Conservation (phyloP, 2,113 vertebrate genomes). For the human (Homo sapiens) region DNA sequence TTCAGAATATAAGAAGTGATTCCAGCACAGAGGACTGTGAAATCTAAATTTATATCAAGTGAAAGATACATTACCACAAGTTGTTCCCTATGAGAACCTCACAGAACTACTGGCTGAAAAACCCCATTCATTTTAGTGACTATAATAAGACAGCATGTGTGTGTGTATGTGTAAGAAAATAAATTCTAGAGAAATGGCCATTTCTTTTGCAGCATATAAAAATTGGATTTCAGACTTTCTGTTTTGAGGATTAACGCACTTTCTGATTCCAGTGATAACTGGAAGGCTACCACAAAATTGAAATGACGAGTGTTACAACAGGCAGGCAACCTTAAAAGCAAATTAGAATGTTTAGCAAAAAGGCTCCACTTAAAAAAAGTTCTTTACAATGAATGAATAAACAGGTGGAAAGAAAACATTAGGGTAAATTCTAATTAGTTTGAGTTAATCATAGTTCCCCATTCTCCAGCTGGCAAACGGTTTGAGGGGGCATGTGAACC, state of each 20-base stretch:
- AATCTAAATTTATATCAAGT: constrained; percentile 42
- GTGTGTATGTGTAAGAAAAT: not conserved
- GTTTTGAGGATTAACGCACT: constrained; percentile 10
- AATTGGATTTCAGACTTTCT: not conserved
- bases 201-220: constrained; percentile 45
- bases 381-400: constrained; percentile 16
- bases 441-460: not conserved
- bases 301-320: constrained; percentile 16
- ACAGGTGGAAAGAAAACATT: not conserved
- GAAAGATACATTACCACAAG: constrained; percentile 44
- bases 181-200: constrained; percentile 26
- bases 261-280: constrained; percentile 3
- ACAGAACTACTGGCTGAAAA: constrained; percentile 16
- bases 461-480: not conserved
- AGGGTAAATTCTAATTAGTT: not conserved
- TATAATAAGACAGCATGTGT: not conserved
- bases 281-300: constrained; percentile 16
- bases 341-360: constrained; percentile 40
- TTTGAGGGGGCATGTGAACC: not conserved
- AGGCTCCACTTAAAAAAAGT: not conserved
- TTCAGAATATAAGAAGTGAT: constrained; percentile 30
- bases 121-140: not conserved
- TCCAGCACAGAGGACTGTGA: constrained; percentile 20
- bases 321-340: constrained; percentile 38
- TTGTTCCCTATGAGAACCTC: not conserved